Percentiles rank a stretch among this genome's conserved stretches.
Conservation (phyloP, 2,888 invertebrate species). For the Hirtodrosophila alboralis region DNA sequence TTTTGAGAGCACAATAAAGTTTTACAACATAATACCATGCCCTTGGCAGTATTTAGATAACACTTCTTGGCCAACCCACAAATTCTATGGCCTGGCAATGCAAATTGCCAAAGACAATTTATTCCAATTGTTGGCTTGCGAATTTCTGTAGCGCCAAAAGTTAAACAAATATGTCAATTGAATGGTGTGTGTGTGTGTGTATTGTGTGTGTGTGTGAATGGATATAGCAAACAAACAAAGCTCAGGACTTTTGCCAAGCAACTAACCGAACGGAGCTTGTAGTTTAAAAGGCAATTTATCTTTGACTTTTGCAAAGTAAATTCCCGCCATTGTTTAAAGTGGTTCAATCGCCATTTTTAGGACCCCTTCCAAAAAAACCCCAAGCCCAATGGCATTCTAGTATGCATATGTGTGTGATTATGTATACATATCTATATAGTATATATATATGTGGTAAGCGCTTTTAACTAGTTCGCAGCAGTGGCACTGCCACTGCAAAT, state of each 20-base stretch:
- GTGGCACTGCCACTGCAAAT: constrained; percentile 37
- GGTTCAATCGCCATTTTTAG: constrained; percentile 40
- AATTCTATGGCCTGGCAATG: constrained; percentile 50
- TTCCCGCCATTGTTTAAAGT: constrained; percentile 74
- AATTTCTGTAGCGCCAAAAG: constrained; percentile 49
- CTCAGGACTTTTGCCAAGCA: constrained; percentile 62
- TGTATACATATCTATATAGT: constrained; percentile 23
- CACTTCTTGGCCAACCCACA: constrained; percentile 25
- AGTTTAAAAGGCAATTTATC: constrained; percentile 78
- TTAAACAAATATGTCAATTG: constrained; percentile 59
- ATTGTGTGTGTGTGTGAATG: constrained; percentile 8
- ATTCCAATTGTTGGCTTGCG: constrained; percentile 61
- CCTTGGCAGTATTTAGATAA: constrained; percentile 39
- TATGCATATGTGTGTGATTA: constrained; percentile 9
- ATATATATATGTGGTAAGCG: constrained; percentile 45
- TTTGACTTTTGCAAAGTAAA: constrained; percentile 75
- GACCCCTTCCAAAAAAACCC: constrained; percentile 5
- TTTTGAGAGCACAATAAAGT: constrained; percentile 15
- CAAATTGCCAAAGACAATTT: constrained; percentile 70
- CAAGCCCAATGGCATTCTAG: constrained; percentile 4
- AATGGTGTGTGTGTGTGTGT: constrained; percentile 16
- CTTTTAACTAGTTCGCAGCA: constrained; percentile 67
- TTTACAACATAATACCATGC: constrained; percentile 22
- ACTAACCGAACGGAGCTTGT: constrained; percentile 70
- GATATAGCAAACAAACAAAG: constrained; percentile 57